phyloP scores from a whole-genome alignment of 2,888 invertebrate genomes.

The Theretra japonica region DNA sequence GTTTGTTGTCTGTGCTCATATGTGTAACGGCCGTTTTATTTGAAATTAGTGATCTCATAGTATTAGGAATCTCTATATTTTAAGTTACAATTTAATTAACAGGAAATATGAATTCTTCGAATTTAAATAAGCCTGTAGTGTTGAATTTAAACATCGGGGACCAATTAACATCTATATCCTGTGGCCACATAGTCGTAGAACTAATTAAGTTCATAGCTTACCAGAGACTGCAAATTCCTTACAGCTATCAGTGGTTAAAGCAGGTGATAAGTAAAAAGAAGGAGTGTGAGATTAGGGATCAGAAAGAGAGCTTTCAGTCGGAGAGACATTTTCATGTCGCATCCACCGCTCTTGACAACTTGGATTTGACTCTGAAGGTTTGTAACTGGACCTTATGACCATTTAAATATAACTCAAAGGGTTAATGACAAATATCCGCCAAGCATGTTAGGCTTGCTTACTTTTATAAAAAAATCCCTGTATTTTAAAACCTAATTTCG shows the following conservation, averaged over 20 bases:
- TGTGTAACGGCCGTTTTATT: not conserved
- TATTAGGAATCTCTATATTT: not conserved
- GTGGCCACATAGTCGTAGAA: slow-evolving; percentile 84
- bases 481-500: too few species aligned
- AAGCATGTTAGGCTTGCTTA: too few species aligned
- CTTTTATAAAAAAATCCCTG: too few species aligned
- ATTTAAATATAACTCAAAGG: too few species aligned
- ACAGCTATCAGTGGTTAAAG: slow-evolving; percentile 79
- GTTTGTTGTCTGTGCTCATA: too few species aligned
- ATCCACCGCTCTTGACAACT: slow-evolving; percentile 72
- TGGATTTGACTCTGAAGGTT: slow-evolving; percentile 78
- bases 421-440: too few species aligned
- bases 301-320: slow-evolving; percentile 69
- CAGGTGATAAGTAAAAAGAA: slow-evolving; percentile 72
- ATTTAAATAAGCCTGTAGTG: slow-evolving; percentile 50
- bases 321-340: slow-evolving; percentile 73
- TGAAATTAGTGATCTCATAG: not conserved
- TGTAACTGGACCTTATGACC: slow-evolving; percentile 1
- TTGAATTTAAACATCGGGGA: slow-evolving; percentile 77
- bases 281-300: slow-evolving; percentile 49
- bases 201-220: slow-evolving; percentile 83
- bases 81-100: too few species aligned
- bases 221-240: slow-evolving; percentile 84
- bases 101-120: slow-evolving; percentile 45
- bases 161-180: slow-evolving; percentile 83